Evolutionary conservation across 2,797 vertebrate species (phyloP), one percentile per base, ranked within the genome.

Genomic region (Macroramphosus scolopax): DNA sequence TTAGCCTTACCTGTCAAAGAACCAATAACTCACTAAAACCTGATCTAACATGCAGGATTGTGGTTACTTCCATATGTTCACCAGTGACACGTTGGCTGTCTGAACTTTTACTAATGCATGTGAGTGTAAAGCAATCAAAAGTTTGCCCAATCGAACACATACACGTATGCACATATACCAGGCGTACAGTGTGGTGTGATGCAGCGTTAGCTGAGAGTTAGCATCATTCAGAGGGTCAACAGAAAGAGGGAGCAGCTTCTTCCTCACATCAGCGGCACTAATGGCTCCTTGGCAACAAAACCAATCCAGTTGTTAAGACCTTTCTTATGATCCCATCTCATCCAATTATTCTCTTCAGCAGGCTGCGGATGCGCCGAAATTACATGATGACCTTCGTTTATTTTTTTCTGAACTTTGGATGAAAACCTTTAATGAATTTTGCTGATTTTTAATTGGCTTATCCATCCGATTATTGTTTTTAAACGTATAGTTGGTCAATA

Each of bases 291-390:
- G n/a, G 37, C 29, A 31, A 33, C 17, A 35, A 61, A 70, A 59
- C 13, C 67, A 40, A 57, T 68, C 69, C 45, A n/a, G n/a, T n/a
- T 46, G 17, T 10, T 31, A 33, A 41, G 37, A 51, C 51, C 50
- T 71, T 62, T 58, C 45, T 36, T 7, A 37, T 50, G 36, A 53
- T 62, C 31, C 45, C 31, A n/a, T 43, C 22, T 51, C 34, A 51
- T 62, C 47, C 30, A 58, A 69, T 75, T 63, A 55, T 57, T 26
- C 42, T 56, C 35, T 40, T 16, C 42, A 51, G 43, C 36, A 14
- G 48, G 17, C 18, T 22, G 39, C 47, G 39, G 18, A 44, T 4
- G 30, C 12, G 1, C 15, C 41, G 41, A 58, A 63, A 71, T 63
- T 68, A 34, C 40, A 54, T 20, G 30, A 39, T 63, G 61, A 60